phyloP scores from a whole-genome alignment of 1,140 invertebrate genomes.

The Aphidius ervi region DNA sequence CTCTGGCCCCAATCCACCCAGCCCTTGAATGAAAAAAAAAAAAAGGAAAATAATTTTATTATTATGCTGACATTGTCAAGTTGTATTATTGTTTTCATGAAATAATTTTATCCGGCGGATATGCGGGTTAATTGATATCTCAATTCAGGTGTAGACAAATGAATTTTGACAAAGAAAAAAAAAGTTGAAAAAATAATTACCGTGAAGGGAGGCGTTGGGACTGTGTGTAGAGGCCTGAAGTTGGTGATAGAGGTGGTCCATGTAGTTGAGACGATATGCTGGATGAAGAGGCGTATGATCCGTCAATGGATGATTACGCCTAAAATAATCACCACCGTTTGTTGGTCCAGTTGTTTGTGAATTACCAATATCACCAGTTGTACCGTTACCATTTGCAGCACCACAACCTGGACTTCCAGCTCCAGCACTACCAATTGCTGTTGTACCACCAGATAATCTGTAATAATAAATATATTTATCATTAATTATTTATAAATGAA shows the following conservation, averaged over 20 bases:
- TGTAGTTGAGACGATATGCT: constrained; percentile 53
- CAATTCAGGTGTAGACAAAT: background rate
- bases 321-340: constrained; percentile 44
- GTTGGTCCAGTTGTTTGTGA: constrained; percentile 26
- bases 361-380: constrained; percentile 30
- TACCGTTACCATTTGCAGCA: constrained; percentile 28
- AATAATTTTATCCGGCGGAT: constrained; percentile 40
- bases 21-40: constrained; percentile 53
- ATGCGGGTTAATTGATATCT: constrained; percentile 38
- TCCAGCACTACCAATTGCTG: constrained; percentile 41
- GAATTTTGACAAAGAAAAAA: no score
- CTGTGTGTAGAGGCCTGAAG: constrained; percentile 55
- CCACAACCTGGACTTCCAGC: constrained; percentile 40
- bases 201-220: constrained; percentile 57
- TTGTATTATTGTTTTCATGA: constrained; percentile 2
- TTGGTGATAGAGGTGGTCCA: constrained; percentile 53
- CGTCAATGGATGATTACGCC: constrained; percentile 50
- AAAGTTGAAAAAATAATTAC: constrained; percentile 29
- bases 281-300: constrained; percentile 51
- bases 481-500: constrained; percentile 1
- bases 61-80: background rate
- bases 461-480: constrained; percentile 27
- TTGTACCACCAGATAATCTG: constrained; percentile 49
- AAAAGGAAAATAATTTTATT: background rate
- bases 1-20: constrained; percentile 64